Conservation (phyloP, 1,140 invertebrate species). For the Lineus longissimus region DNA sequence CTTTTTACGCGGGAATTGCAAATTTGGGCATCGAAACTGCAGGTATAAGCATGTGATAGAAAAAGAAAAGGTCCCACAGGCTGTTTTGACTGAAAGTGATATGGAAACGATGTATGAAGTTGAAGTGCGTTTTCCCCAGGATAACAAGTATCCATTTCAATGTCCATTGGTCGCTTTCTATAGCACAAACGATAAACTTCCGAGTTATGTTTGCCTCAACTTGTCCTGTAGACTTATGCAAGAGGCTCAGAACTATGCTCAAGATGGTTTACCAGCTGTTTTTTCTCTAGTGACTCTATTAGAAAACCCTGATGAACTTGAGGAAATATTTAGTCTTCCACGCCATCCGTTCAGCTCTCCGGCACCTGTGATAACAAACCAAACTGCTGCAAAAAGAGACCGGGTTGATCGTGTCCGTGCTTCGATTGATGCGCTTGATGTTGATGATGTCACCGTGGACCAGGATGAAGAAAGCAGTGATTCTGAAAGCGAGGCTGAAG, state of each 20-base stretch:
- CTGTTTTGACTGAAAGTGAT: background rate
- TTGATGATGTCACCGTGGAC: too few species aligned
- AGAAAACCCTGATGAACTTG: slow-evolving; percentile 32
- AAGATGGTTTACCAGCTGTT: slow-evolving; percentile 27
- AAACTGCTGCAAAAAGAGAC: background rate
- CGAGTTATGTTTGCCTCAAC: slow-evolving; percentile 31
- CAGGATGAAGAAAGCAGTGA: slow-evolving; percentile 8
- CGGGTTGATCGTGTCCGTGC: background rate
- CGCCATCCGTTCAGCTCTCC: slow-evolving; percentile 29
- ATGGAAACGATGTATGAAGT: slow-evolving; percentile 15
- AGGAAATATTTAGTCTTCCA: slow-evolving; percentile 26
- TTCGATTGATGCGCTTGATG: background rate
- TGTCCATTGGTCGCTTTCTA: slow-evolving; percentile 40
- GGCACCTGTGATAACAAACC: slow-evolving; percentile 9
- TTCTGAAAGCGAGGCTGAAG: slow-evolving; percentile 12
- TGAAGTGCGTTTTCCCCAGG: slow-evolving; percentile 40
- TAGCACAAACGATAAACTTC: slow-evolving; percentile 26
- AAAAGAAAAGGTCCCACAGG: background rate
- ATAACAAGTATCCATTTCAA: slow-evolving; percentile 40
- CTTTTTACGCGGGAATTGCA: slow-evolving; percentile 31
- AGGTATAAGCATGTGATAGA: slow-evolving; percentile 9
- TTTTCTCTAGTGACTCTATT: slow-evolving; percentile 41
- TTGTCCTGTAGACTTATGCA: slow-evolving; percentile 38
- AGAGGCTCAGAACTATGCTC: slow-evolving; percentile 30
- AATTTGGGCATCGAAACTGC: slow-evolving; percentile 5